Percentiles rank a stretch among this genome's conserved stretches.
These are phyloP conservation scores for Pyrochroa serraticornis DNA, from an alignment of 2,888 invertebrate species.

Conservation along the genomic window DNA sequence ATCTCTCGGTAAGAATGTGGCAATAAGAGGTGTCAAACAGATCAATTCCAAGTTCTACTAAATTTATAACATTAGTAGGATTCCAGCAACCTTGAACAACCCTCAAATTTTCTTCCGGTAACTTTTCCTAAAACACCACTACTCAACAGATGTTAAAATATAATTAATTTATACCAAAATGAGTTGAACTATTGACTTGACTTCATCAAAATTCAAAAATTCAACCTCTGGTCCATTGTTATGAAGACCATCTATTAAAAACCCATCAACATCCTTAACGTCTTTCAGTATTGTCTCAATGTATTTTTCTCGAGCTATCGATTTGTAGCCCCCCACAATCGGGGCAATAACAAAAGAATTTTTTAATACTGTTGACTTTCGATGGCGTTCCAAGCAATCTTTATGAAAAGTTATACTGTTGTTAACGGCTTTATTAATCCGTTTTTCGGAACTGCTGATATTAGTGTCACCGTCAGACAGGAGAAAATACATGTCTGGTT, in stretches of 20 bases:
- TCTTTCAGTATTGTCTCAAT: slow-evolving; percentile 66
- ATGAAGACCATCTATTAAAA: slow-evolving; percentile 82
- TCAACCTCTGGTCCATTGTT: slow-evolving; percentile 70
- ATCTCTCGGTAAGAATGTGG: slow-evolving; percentile 70
- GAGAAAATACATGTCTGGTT: slow-evolving; percentile 82
- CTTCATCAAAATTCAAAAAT: slow-evolving; percentile 59
- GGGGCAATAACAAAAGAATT: slow-evolving; percentile 67
- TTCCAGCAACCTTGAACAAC: slow-evolving; percentile 81
- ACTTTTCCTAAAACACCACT: slow-evolving; percentile 60
- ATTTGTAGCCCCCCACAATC: slow-evolving; percentile 73
- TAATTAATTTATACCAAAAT: slow-evolving; percentile 62
- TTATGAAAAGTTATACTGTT: slow-evolving; percentile 72
- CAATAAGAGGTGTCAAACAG: slow-evolving; percentile 89
- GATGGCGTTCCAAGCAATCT: slow-evolving; percentile 70
- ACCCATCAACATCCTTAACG: slow-evolving; percentile 68
- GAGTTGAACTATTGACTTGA: slow-evolving; percentile 67
- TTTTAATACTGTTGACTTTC: slow-evolving; percentile 62
- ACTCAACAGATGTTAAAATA: slow-evolving; percentile 1
- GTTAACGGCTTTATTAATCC: slow-evolving; percentile 73
- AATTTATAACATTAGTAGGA: slow-evolving; percentile 72
- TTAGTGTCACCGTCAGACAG: slow-evolving; percentile 81
- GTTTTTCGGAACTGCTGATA: slow-evolving; percentile 69
- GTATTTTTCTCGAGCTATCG: slow-evolving; percentile 64
- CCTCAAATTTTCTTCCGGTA: slow-evolving; percentile 73
- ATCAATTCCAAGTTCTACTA: slow-evolving; percentile 81